Conservation (phyloP, 1,140 invertebrate species). For the Littorina saxatilis region DNA sequence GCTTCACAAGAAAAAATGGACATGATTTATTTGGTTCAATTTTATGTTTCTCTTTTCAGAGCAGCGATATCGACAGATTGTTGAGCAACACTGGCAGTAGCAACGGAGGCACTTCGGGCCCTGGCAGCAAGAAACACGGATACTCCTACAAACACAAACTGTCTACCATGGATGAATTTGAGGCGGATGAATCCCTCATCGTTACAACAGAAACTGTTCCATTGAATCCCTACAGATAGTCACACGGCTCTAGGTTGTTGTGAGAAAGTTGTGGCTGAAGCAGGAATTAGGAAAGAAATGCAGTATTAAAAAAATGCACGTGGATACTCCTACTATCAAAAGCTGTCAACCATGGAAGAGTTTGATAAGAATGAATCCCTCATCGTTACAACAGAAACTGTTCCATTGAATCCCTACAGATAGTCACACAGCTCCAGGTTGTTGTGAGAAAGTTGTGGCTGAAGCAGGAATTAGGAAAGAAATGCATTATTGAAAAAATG, state of each 20-base stretch:
- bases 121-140: constrained; percentile 36
- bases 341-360: constrained; percentile 44
- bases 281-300: no score
- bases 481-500: no score
- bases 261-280: no score
- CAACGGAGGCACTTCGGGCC: constrained; percentile 3
- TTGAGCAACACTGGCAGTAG: constrained; percentile 1
- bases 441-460: no score
- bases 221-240: no score
- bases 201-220: constrained; percentile 25
- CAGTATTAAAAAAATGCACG: no score
- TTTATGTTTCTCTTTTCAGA: background rate
- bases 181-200: constrained; percentile 36
- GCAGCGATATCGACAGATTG: constrained; percentile 7
- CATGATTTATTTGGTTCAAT: no score
- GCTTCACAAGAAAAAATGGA: no score
- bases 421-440: no score
- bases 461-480: no score
- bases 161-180: constrained; percentile 45
- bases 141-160: constrained; percentile 37
- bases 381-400: constrained; percentile 24
- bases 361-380: constrained; percentile 40
- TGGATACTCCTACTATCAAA: constrained; percentile 35
- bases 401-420: no score
- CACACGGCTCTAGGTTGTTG: no score